Evolutionary conservation across 2,888 invertebrate genomes (phyloP), one percentile per base, ranked within the genome.

Genomic region (Leucophenga montana): DNA sequence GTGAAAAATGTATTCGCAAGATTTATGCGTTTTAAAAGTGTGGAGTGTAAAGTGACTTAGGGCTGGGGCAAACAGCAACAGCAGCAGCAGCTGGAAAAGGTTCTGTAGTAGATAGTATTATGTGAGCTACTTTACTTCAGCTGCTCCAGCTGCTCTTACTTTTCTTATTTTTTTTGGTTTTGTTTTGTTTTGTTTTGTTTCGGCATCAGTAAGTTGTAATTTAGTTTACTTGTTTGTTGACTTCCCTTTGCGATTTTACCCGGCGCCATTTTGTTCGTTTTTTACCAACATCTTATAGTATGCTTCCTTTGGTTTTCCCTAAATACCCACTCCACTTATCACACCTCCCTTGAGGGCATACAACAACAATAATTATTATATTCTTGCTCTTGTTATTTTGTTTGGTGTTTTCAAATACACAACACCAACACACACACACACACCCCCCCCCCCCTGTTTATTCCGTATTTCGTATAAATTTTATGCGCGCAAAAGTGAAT

Each of bases 61-160:
- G n/a, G n/a, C n/a, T n/a, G n/a, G n/a, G n/a, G n/a, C n/a, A n/a
- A n/a, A n/a, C n/a, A n/a, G n/a, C n/a, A n/a, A n/a, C n/a, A n/a
- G n/a, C n/a, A n/a, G n/a, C n/a, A n/a, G n/a, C n/a, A n/a, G n/a
- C n/a, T n/a, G n/a, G n/a, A n/a, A n/a, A n/a, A n/a, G n/a, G n/a
- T n/a, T n/a, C n/a, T n/a, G n/a, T n/a, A 33, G 8, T 5, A 33
- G 33, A 33, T 5, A 8, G 33, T 33, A 33, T 33, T 33, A 33
- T 33, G 33, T 33, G 33, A 73, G 76, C 71, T 73, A 69, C 76
- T 75, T 75, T 75, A 5, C 33, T 33, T 33, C 33, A 33, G 48
- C 48, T 48, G 48, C 13, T 48, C 3, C 48, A 4, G 13, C 16
- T 48, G 48, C 11, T 3, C 6, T 48, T 13, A 4, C 48, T 48